These are phyloP conservation scores for Papilio elwesi DNA, from an alignment of 2,888 invertebrate genomes.

Conservation along the genomic window DNA sequence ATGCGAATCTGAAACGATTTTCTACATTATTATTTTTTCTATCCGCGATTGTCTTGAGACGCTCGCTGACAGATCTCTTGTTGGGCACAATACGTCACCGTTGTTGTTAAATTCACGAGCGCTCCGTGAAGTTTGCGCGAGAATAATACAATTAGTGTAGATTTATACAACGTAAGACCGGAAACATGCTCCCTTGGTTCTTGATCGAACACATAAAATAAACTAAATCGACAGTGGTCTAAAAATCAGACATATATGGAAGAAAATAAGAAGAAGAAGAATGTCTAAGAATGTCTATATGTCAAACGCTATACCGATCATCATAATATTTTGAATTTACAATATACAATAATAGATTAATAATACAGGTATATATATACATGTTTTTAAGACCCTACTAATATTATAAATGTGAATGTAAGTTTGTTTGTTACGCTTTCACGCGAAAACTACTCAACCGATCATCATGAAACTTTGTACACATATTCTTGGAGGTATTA, in stretches of 20 bases:
- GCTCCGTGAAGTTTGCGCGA: conserved; percentile 45
- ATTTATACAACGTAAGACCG: not conserved
- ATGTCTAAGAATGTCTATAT: too few species aligned
- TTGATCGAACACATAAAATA: conserved; percentile 11
- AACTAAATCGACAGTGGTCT: not conserved
- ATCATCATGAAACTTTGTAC: too few species aligned
- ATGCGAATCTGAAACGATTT: conserved; percentile 61
- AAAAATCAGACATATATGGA: not conserved
- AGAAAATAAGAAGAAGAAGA: too few species aligned
- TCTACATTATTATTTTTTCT: conserved; percentile 52
- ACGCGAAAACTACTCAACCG: too few species aligned
- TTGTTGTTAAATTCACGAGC: conserved; percentile 57
- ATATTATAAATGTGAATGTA: too few species aligned
- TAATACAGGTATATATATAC: too few species aligned
- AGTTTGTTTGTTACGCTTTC: too few species aligned
- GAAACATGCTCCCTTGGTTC: not conserved
- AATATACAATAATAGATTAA: too few species aligned
- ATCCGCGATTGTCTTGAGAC: conserved; percentile 53
- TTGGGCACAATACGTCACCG: conserved; percentile 49
- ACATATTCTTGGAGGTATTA: too few species aligned
- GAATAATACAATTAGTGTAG: conserved; percentile 45
- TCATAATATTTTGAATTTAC: too few species aligned
- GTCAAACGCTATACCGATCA: too few species aligned
- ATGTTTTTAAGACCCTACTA: too few species aligned
- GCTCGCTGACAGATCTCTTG: conserved; percentile 51